Evolutionary conservation across 2,113 vertebrate genomes (phyloP), one percentile per base, ranked within the genome.

Genomic region (Colaptes auratus): DNA sequence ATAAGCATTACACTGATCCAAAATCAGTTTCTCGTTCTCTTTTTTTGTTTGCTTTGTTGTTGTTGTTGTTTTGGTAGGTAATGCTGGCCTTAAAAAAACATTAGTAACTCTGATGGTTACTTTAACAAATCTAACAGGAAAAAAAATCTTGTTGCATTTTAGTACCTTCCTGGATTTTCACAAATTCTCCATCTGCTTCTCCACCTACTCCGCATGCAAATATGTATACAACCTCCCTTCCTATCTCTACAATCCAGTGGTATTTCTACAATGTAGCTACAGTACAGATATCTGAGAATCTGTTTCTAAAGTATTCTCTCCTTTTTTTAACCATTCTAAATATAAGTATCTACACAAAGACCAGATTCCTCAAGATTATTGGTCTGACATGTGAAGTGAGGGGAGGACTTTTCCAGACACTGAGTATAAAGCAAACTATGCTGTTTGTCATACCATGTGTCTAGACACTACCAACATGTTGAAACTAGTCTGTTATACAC

Each of bases 381-480:
- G 84, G 69, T 94, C 87, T 85, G 59, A 95, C 69, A 94, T 44
- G 72, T 12, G 7, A 58, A 77, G 81, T 88, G 82, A 88, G 79
- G 89, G 80, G 71, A 94, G 70, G 76, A 95, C 63, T 95, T 83
- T 93, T 94, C 72, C 76, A 96, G 93, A 90, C 56, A 36, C 35
- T 10, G 31, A 92, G 12, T 82, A 89, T 79, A 65, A 91, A 92
- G 33, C 52, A 55, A 92, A 80, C 58, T 92, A 89, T 93, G 64
- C 39, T 3, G 1, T 91, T 93, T 83, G 42, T 78, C 79, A 86
- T 76, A 58, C 25, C 85, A 46, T 58, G n/a, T 81, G 93, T 93
- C 81, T 90, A 96, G 93, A 92, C 83, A 93, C 42, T 76, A 88
- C n/a, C 66, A 79, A 36, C 77, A 33, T 92, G 92, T 78, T 82